Conservation (phyloP, 2,888 invertebrate genomes). For the Prosopocoilus inquinatus region DNA sequence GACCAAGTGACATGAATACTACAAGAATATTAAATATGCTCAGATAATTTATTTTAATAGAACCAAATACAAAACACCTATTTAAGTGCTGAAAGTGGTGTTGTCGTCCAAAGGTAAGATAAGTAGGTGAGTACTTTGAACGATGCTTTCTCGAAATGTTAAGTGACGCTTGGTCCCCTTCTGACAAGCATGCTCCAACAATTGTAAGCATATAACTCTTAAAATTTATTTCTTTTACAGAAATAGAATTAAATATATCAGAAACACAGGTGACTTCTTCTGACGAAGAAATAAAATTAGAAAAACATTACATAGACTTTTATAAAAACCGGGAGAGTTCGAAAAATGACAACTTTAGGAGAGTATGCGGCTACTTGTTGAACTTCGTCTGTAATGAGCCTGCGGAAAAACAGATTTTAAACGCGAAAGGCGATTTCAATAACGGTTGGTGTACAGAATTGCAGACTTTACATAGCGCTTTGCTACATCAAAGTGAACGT, state of each 20-base stretch:
- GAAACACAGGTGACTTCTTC: conserved; percentile 24
- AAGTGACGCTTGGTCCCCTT: no score
- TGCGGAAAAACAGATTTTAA: conserved; percentile 35
- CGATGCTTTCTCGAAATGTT: no score
- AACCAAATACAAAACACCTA: no score
- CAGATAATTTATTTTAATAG: no score
- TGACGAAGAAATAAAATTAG: conserved; percentile 38
- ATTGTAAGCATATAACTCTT: neutral
- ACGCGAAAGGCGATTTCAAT: conserved; percentile 30
- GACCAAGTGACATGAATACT: no score
- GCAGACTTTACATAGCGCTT: conserved; percentile 37
- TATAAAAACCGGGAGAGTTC: conserved; percentile 36
- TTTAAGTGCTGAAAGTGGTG: no score
- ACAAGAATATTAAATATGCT: no score
- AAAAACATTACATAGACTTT: conserved; percentile 44
- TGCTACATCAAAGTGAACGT: conserved; percentile 43
- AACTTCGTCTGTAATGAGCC: conserved; percentile 46
- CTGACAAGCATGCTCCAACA: no score
- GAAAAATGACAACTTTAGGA: conserved; percentile 32
- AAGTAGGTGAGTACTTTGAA: no score
- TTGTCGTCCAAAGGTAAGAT: no score
- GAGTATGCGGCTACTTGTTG: conserved; percentile 39
- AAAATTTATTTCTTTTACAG: conserved; percentile 14
- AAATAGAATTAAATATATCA: conserved; percentile 23
- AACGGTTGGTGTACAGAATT: conserved; percentile 47